A percentile compares a stretch with the other conserved stretches of the same genome.
These are phyloP conservation scores for Hypocryptadius cinnamomeus DNA, from an alignment of 2,113 vertebrate genomes.

Conservation along the genomic window DNA sequence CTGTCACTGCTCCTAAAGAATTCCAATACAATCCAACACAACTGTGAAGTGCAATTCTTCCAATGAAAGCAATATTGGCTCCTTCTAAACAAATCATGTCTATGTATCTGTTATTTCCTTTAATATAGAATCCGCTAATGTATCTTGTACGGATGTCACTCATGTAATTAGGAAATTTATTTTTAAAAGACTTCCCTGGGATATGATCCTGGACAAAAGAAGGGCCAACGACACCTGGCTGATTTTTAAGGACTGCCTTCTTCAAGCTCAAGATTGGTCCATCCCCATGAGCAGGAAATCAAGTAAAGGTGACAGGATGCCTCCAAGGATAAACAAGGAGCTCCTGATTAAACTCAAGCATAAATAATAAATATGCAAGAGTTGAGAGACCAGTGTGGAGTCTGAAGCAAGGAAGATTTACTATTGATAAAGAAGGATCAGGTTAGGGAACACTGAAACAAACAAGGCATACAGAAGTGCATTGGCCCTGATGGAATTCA, in stretches of 20 bases:
- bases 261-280: neutral
- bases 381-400: neutral
- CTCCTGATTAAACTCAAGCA: neutral
- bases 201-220: neutral
- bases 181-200: neutral
- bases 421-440: neutral
- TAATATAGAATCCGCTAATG: neutral
- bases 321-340: neutral
- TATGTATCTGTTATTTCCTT: neutral
- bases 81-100: neutral
- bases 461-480: neutral
- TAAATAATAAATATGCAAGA: neutral
- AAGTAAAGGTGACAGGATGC: neutral
- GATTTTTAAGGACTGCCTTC: neutral
- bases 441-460: neutral
- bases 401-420: neutral
- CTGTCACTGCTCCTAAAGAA: neutral
- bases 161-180: neutral
- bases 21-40: neutral
- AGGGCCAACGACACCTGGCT: neutral
- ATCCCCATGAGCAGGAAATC: neutral
- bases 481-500: neutral
- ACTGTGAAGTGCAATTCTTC: neutral
- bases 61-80: neutral
- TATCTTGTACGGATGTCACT: neutral